Conservation (phyloP, 2,888 invertebrate genomes). For the Notocelia uddmanniana region DNA sequence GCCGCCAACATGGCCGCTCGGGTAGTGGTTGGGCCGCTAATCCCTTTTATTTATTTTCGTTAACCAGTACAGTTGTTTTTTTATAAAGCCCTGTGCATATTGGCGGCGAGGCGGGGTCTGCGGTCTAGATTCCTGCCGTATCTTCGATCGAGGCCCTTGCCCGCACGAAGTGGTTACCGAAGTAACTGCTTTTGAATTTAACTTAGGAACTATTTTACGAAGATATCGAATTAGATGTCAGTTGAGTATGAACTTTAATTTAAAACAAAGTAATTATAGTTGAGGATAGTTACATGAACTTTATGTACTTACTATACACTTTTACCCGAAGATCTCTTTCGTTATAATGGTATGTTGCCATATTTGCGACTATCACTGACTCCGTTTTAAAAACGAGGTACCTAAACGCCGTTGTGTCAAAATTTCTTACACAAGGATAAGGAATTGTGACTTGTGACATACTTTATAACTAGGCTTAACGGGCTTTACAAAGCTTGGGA, state of each 20-base stretch:
- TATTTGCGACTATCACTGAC: no score
- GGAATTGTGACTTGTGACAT: no score
- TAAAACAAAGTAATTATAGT: no score
- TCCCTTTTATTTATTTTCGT: slow-evolving; percentile 71
- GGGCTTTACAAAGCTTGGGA: no score
- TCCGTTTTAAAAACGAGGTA: no score
- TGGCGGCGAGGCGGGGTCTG: slow-evolving; percentile 52
- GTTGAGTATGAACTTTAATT: background rate
- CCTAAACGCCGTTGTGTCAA: no score
- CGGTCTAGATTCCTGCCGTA: slow-evolving; percentile 47
- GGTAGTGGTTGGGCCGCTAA: slow-evolving; percentile 63
- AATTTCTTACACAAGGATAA: no score
- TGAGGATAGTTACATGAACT: no score
- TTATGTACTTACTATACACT: no score
- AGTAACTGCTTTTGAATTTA: slow-evolving; percentile 22
- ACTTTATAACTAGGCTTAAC: no score
- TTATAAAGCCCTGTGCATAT: slow-evolving; percentile 73
- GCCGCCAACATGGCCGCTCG: slow-evolving; percentile 76
- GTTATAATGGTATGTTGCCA: no score
- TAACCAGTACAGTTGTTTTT: slow-evolving; percentile 63
- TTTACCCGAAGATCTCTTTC: no score
- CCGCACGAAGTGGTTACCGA: slow-evolving; percentile 29
- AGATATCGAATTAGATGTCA: background rate
- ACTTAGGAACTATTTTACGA: slow-evolving; percentile 10
- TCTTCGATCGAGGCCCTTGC: slow-evolving; percentile 38